Percentiles rank a stretch among this genome's conserved stretches.
phyloP scores from a whole-genome alignment of 2,113 vertebrate species.

The Ardeotis arabs region DNA sequence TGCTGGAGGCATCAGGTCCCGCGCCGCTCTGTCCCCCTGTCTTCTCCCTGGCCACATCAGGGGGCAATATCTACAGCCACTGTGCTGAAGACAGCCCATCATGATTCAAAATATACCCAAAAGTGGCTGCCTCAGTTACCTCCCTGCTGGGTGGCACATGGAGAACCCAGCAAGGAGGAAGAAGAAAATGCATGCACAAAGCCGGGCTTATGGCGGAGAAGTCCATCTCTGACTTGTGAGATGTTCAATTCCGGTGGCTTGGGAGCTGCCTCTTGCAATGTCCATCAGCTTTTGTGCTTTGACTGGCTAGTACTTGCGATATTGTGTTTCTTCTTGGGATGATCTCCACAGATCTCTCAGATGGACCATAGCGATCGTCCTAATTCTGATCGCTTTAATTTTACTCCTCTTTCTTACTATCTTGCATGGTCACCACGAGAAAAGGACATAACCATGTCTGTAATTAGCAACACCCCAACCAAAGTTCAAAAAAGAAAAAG shows the following conservation, averaged over 20 bases:
- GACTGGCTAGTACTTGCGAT: not conserved
- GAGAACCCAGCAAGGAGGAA: not conserved
- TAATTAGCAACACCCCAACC: not conserved
- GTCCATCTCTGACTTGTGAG: not conserved
- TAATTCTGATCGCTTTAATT: not conserved
- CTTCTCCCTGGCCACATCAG: not conserved
- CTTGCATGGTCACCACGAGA: not conserved
- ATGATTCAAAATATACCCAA: not conserved
- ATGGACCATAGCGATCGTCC: not conserved
- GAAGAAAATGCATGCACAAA: not conserved
- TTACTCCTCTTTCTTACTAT: not conserved
- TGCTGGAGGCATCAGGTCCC: not conserved
- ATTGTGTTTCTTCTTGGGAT: not conserved
- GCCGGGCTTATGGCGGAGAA: not conserved
- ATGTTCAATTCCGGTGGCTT: not conserved
- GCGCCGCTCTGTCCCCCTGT: accelerated
- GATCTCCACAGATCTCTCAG: not conserved
- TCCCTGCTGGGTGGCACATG: not conserved
- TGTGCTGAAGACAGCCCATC: not conserved
- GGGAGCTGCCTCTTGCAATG: not conserved
- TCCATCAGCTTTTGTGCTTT: not conserved
- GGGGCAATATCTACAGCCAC: not conserved
- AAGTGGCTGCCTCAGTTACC: not conserved
- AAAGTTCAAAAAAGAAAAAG: not conserved
- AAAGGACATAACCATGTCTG: not conserved